These are phyloP conservation scores for Glossosoma conforme DNA, from an alignment of 1,140 invertebrate genomes.

Conservation along the genomic window DNA sequence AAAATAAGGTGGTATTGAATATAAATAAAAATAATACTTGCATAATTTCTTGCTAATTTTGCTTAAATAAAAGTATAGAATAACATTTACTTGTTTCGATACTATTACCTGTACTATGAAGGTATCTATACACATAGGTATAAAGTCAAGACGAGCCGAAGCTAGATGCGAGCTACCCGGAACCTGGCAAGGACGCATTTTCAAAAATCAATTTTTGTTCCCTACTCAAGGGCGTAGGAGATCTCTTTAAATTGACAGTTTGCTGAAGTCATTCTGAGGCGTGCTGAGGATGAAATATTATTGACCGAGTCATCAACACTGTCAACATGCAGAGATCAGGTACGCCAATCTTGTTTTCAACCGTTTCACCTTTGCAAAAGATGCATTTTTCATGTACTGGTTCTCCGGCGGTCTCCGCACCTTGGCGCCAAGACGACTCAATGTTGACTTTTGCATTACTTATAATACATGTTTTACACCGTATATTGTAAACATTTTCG, in stretches of 20 bases:
- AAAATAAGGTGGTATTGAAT: no score
- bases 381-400: slow-evolving; percentile 1
- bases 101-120: no score
- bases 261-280: slow-evolving; percentile 41
- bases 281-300: slow-evolving; percentile 36
- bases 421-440: slow-evolving; percentile 19
- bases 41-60: no score
- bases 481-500: no score
- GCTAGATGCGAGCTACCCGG: slow-evolving; percentile 8
- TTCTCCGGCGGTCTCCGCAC: not conserved
- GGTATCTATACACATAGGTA: no score
- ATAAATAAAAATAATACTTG: no score
- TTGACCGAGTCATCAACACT: slow-evolving; percentile 32
- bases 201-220: slow-evolving; percentile 50
- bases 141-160: slow-evolving; percentile 6
- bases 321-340: slow-evolving; percentile 50
- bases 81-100: no score
- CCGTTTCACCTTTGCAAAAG: not conserved
- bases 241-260: slow-evolving; percentile 43
- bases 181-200: slow-evolving; percentile 36
- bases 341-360: slow-evolving; percentile 31
- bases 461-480: no score
- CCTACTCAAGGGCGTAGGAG: slow-evolving; percentile 39
- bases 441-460: slow-evolving; percentile 12
- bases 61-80: no score